phyloP scores from a whole-genome alignment of 2,113 vertebrate genomes.

The Pomatorhinus ruficollis region DNA sequence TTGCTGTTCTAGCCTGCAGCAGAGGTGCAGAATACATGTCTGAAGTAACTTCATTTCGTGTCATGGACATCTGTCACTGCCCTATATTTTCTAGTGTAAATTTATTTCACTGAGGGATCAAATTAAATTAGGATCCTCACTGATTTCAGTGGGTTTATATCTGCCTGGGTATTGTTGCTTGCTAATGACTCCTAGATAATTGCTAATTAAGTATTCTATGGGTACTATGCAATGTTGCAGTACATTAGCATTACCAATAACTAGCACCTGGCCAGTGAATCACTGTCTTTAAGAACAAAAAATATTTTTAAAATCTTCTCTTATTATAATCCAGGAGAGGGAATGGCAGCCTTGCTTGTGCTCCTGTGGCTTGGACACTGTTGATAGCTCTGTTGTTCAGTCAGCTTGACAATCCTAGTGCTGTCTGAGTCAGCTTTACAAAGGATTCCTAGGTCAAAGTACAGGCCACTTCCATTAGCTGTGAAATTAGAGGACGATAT shows the following conservation, averaged over 20 bases:
- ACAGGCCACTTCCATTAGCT: conserved; percentile 3
- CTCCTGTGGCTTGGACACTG: accelerated
- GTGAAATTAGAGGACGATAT: not conserved
- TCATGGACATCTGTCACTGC: not conserved
- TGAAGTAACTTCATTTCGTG: not conserved
- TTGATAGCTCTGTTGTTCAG: not conserved
- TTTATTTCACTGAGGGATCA: not conserved
- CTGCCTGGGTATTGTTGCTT: not conserved
- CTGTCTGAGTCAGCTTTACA: not conserved
- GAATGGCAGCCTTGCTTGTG: not conserved
- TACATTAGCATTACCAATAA: not conserved
- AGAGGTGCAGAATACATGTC: not conserved
- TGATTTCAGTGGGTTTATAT: not conserved
- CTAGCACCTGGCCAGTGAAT: not conserved
- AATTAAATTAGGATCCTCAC: not conserved
- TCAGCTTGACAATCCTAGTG: not conserved
- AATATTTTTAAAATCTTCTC: not conserved
- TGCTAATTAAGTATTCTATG: not conserved
- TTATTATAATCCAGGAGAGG: not conserved
- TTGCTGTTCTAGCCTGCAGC: not conserved
- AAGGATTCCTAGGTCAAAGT: not conserved
- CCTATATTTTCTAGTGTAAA: not conserved
- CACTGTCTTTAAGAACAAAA: not conserved
- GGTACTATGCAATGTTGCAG: not conserved
- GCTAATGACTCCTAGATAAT: not conserved